A percentile compares a stretch with the other conserved stretches of the same genome.
Conservation (phyloP, 2,797 vertebrate species). For the Sebastes oblongus region DNA sequence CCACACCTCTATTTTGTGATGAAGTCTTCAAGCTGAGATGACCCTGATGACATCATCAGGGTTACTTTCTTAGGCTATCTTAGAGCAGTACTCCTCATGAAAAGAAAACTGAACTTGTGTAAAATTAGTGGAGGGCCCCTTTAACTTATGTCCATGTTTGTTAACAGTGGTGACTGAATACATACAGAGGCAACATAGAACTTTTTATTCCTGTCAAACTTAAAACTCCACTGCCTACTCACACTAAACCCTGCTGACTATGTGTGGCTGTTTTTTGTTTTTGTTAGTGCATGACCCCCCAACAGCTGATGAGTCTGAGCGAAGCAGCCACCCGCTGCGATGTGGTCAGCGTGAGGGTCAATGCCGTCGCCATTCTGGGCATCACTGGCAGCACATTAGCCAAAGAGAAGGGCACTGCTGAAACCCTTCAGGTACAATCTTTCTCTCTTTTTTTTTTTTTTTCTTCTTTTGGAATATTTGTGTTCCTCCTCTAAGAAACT, state of each 20-base stretch:
- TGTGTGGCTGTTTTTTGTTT: conserved; percentile 26
- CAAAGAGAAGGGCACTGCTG: conserved; percentile 85
- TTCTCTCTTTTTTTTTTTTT: background rate
- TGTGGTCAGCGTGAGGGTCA: conserved; percentile 88
- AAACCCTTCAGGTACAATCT: conserved; percentile 88
- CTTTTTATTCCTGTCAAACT: background rate
- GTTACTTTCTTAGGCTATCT: background rate
- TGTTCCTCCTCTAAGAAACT: conserved; percentile 29
- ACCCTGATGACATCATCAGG: background rate
- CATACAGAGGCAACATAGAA: background rate
- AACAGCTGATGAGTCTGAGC: conserved; percentile 92
- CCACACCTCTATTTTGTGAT: background rate
- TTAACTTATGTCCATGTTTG: background rate
- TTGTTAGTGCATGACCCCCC: conserved; percentile 88
- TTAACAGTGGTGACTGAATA: background rate
- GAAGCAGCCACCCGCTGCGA: conserved; percentile 86
- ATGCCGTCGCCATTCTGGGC: conserved; percentile 92
- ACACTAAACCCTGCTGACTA: background rate
- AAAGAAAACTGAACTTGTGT: background rate
- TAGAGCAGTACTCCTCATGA: background rate
- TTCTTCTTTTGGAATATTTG: background rate
- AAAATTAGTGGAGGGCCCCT: background rate
- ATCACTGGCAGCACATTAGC: conserved; percentile 93
- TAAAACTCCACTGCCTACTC: background rate
- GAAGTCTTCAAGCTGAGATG: background rate